Base-by-base conservation (phyloP, 2,797 vertebrate species). In the Toxotes lorentzi region DNA sequence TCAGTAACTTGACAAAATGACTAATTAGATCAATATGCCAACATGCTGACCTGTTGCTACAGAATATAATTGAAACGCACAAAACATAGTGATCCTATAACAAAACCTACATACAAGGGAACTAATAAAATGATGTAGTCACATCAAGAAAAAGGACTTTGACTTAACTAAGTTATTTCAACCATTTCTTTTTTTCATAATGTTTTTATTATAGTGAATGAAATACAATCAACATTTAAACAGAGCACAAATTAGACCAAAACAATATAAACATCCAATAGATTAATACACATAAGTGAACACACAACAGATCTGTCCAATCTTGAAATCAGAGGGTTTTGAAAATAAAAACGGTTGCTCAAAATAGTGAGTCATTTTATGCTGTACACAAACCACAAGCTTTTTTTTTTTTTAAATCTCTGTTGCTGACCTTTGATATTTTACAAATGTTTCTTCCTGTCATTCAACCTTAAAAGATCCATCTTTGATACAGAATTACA, bases 1-100 rank as follows among this genome's bases (percentile, higher is more conserved):
- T 58, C 30, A 57, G 7, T 9, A 54, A 10, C 75, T 56, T 66
- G 19, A 53, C 14, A 43, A 80, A 69, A 68, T 57, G 17, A 50
- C 14, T 45, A 61, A 69, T 0, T 63, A 40, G 7, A 69, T 57
- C 2, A 2, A 60, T 53, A 1, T 65, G 24, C 30, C 21, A 58
- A 32, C 8, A 59, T 65, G 35, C 7, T 73, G 57, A 47, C 23
- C 5, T 45, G 23, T 60, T 70, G 45, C 35, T 40, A 12, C 23
- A 38, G 19, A 61, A 43, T 23, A 73, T n/a, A 73, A 48, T 0
- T 17, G 59, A 9, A 69, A 11, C 13, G 24, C 62, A 60, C 8
- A 27, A 48, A 65, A 13, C 16, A 62, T 19, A 41, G n/a, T 38
- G 9, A 53, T 66, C 23, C 56, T 74, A 70, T 34, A 61, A 60